phyloP scores from a whole-genome alignment of 2,113 vertebrate species.

The Lichenostomus cassidix region DNA sequence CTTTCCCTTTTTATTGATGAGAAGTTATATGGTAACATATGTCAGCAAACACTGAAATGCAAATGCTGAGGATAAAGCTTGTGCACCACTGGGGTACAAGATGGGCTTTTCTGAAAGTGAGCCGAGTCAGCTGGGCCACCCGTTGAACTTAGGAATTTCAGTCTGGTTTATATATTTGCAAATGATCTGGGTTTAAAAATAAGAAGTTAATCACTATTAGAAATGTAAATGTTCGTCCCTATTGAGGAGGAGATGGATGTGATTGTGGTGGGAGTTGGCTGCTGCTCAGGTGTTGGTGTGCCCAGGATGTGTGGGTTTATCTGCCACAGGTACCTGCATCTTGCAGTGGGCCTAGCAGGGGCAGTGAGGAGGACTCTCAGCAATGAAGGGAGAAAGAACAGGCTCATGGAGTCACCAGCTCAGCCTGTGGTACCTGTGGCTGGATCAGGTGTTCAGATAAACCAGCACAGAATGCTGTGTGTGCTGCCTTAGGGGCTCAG shows the following conservation, averaged over 20 bases:
- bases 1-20: not conserved
- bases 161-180: not conserved
- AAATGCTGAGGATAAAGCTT: not conserved
- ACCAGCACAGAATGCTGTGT: not conserved
- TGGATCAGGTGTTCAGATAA: not conserved
- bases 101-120: not conserved
- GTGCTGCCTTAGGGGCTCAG: not conserved
- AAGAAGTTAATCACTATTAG: not conserved
- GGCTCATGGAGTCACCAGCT: not conserved
- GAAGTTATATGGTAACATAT: not conserved
- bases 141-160: not conserved
- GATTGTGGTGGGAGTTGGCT: not conserved
- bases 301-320: not conserved
- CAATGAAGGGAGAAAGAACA: not conserved
- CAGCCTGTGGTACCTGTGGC: not conserved
- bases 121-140: not conserved
- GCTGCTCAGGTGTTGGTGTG: not conserved
- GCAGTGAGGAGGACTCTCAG: accelerated
- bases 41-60: not conserved
- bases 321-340: not conserved
- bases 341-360: accelerated
- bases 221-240: not conserved
- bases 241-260: not conserved
- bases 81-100: not conserved
- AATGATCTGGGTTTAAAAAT: not conserved